Base-by-base conservation (phyloP, 2,113 vertebrate species). In the Raja brachyura region DNA sequence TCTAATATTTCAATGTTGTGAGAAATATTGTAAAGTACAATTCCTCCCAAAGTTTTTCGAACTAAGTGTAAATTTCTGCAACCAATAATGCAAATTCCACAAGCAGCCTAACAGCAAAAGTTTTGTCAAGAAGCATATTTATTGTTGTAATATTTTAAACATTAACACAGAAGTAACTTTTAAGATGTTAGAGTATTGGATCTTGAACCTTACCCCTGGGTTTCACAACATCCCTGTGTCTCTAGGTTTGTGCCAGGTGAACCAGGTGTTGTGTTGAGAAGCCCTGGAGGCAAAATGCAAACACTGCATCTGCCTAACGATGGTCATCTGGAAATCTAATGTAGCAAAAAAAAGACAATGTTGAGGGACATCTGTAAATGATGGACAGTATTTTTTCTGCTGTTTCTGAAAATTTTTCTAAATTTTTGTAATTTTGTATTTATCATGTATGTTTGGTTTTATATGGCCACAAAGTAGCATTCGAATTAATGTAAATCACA, bases 351-450 rank as follows among this genome's bases (percentile, higher is more conserved):
- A 92, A 92, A 68, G 33, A 73, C 90, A 92, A 92, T 48, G 31
- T 92, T 73, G 90, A 92, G 90, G 90, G 90, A 73, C 90, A 74
- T 92, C 90, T 92, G 90, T 92, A 92, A 73, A 92, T 92, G 90
- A 92, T 74, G 90, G 90, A 74, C 90, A 92, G 90, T 92, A 92
- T 92, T 92, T 92, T 92, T 92, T 92, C 90, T 92, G 86, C 86
- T 90, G 90, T 92, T 92, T 92, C 90, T 92, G 90, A 92, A 68
- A 92, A 92, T 73, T 92, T 92, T 92, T 92, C 90, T 92, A 92
- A 92, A 92, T 92, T 92, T 92, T 92, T 92, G 90, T 92, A 92
- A 92, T 92, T 92, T 92, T 92, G 90, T 92, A 92, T 92, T 92
- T 92, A 92, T 92, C 90, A 92, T 92, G 90, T 92, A 92, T 92